Evolutionary conservation across 2,113 vertebrate genomes (phyloP), one percentile per base, ranked within the genome.

Genomic region (Cranoglanis bouderius): DNA sequence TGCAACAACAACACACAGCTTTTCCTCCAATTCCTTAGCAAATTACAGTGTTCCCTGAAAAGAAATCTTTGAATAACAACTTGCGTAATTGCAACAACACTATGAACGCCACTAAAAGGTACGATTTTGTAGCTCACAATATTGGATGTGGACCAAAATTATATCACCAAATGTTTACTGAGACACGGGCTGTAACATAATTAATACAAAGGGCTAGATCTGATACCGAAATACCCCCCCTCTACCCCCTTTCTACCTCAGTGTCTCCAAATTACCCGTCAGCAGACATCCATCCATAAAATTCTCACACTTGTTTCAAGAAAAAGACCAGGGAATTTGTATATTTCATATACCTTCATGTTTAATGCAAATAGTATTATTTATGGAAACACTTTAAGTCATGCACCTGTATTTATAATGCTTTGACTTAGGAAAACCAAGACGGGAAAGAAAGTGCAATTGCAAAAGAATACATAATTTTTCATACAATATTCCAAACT

Each of bases 191-290:
- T 29, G 16, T 82, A 70, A 84, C 49, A 85, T 85, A 88, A 90
- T 90, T 91, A 88, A 82, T 84, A 74, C 6, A 74, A 80, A 84
- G 40, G 65, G 43, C 24, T 70, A 57, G 65, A 43, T 87, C 88
- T 74, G 43, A 84, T 85, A 90, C 84, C 53, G 24, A 72, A 88
- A 29, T 49, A 75, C 35, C 65, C 61, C 13, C 7, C 26, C 81
- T 43, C n/a, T n/a, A n/a, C n/a, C n/a, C 24, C 59, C 38, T 43
- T 49, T 75, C 51, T 16, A 35, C 46, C 16, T 26, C 13, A 35
- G 51, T 82, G 24, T 65, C 46, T 57, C 43, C 3, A 55, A 63
- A 88, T 61, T 81, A 38, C 14, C 24, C 35, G 16, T 65, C 59
- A 53, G 61, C 85, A 63, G 40, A 8, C 38, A 67, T 61, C n/a